Base-by-base conservation (phyloP, 1,140 invertebrate species). In the Eupristina koningsbergeri region DNA sequence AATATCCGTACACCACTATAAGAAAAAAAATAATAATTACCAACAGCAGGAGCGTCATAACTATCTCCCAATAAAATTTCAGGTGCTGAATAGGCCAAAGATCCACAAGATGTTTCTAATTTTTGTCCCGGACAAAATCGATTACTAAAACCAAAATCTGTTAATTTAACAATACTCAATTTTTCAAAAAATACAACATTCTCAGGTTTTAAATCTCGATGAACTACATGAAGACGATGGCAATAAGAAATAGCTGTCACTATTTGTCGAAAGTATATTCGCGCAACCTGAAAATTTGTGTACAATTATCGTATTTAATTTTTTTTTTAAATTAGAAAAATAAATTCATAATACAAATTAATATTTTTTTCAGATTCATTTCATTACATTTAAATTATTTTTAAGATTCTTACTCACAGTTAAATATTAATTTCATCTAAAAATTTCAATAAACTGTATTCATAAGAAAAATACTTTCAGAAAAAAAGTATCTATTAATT, bases 141-240 rank as follows among this genome's bases (percentile, higher is more conserved):
- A 93, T 97, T 98, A 91, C 98, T 99, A 93, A 99, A 99, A 58
- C 99, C 99, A 94, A 99, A 99, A 93, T 99, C 99, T 75, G 99
- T 99, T 80, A 99, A 94, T 94, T 99, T 99, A 6, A 99, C 99
- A 89, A 98, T 94, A 73, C 98, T 98, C 83, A 98, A 93, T 93
- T 98, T 98, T 93, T 99, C 97, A 91, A 99, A 99, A 93, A 99
- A 99, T 6, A 99, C 98, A 71, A 99, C 98, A 94, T 99, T 99
- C 93, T 99, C 99, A 29, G 98, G 98, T 93, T 99, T 99, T 81
- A 99, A 94, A 93, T 99, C 99, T 84, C 99, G 95, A 92, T 98
- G 97, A 34, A 98, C 96, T 26, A 98, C 97, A 90, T 98, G 97
- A 45, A 98, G 94, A 92, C 97, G 96, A 94, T 99, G 98, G 93